phyloP scores from a whole-genome alignment of 2,113 vertebrate species.

The Hoplias malabaricus region DNA sequence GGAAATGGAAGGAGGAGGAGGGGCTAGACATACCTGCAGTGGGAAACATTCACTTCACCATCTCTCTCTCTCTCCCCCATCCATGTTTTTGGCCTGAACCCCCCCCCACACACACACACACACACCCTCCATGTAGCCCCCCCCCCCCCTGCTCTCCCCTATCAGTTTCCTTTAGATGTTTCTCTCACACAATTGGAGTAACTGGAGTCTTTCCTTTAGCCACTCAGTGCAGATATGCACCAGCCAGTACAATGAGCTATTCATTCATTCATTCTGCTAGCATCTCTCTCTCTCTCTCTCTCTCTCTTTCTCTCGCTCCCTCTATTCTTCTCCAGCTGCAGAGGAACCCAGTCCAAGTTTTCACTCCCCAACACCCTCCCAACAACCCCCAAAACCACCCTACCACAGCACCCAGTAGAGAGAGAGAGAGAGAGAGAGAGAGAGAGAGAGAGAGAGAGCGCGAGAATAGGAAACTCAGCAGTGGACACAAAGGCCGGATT shows the following conservation, averaged over 20 bases:
- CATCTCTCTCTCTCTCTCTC: conserved; percentile 66
- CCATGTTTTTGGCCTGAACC: conserved; percentile 5
- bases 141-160: conserved; percentile 45
- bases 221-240: conserved; percentile 65
- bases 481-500: conserved; percentile 79
- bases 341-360: conserved; percentile 79
- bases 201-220: conserved; percentile 73
- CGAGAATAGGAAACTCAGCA: conserved; percentile 66
- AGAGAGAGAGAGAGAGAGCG: conserved; percentile 54
- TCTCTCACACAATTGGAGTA: conserved; percentile 73
- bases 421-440: conserved; percentile 52
- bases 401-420: conserved; percentile 48
- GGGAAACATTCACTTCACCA: conserved; percentile 1
- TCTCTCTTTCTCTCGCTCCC: conserved; percentile 58
- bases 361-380: conserved; percentile 54
- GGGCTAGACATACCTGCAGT: conserved; percentile 12
- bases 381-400: conserved; percentile 40
- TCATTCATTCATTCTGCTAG: conserved; percentile 74
- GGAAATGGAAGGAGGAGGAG: conserved; percentile 7
- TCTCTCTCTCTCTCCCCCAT: conserved; percentile 33
- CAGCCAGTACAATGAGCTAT: conserved; percentile 74
- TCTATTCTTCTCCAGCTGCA: conserved; percentile 78
- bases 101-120: background rate
- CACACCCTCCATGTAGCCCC: conserved; percentile 47
- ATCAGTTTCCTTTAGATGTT: conserved; percentile 76